Evolutionary conservation across 2,888 invertebrate species (phyloP), one percentile per base, ranked within the genome.

Genomic region (Eristalis tenax): DNA sequence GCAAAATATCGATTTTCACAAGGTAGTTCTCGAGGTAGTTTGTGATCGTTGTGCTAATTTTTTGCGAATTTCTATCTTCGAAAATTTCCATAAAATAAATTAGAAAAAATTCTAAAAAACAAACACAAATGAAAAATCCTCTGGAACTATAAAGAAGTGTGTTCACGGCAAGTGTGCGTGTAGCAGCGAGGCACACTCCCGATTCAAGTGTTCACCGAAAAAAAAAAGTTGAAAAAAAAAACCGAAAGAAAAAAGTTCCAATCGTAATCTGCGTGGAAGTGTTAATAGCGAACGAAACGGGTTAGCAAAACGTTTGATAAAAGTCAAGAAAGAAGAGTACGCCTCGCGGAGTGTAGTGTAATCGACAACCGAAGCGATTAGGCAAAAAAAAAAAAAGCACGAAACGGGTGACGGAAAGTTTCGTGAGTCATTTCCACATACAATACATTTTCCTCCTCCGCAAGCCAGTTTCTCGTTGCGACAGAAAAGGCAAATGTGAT

Each of bases 1-100:
- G 80, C 83, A 80, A 83, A 88, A 88, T 88, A 88, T 88, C 87
- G 87, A 88, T 88, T 88, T 88, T 88, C 87, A 88, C 83, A 80
- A 88, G 78, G 83, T 83, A 88, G 87, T 88, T 83, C 87, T 84
- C 87, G 83, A 83, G 87, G 83, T 83, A 87, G 86, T 87, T 87
- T 83, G 86, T 87, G 86, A 79, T 83, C 83, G 83, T 83, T 83
- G 86, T 87, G 86, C 86, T 87, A 83, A 87, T 83, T 87, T 83
- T 87, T 83, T 70, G 83, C 83, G 63, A 87, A 83, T 57, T 75
- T 61, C 68, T 50, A 63, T 68, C 66, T 71, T 71, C 57, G 68
- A 75, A 79, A 71, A 68, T 71, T 70, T 63, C 66, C 66, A 63
- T 43, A 79, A 79, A 79, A 59, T 26, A 59, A 28, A 59, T 26